Base-by-base conservation (phyloP, 2,113 vertebrate species). In the Coregonus clupeaformis region DNA sequence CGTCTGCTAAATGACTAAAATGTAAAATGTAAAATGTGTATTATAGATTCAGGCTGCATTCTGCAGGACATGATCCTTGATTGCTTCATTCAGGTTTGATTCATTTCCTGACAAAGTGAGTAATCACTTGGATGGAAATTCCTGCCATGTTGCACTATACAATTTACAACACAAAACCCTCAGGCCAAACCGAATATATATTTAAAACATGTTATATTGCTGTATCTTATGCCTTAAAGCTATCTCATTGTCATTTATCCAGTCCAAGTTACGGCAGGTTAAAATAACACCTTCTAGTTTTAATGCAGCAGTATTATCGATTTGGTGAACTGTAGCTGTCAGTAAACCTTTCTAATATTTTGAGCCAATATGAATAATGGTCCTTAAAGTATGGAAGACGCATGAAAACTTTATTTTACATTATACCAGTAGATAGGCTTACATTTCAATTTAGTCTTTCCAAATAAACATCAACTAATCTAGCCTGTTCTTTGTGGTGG, bases 101-200 rank as follows among this genome's bases (percentile, higher is more conserved):
- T 66, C 14, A 11, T 18, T 66, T 59, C 5, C 13, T 66, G 64
- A 66, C 64, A 66, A 64, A 65, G 64, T 66, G 64, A 32, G 29
- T 32, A n/a, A 66, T 65, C 27, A 36, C 64, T 14, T 36, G 30
- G 9, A 6, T 49, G 1, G 47, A 12, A 49, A 49, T 49, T 16
- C 47, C 18, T 36, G 30, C 14, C 14, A 36, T 29, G 27, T 27
- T 30, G 63, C 63, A 18, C 24, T 27, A 5, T 16, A 55, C 49
- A 55, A 55, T 36, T 36, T 36, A 36, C 32, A 36, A 36, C 3
- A 64, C 13, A 16, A 29, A 29, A 16, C 27, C 27, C 29, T 36
- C 16, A 66, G 64, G 29, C 64, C 3, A n/a, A 66, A 36, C 25
- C 16, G 18, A 6, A 3, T 22, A 49, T 59, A 36, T 36, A 36